Evolutionary conservation across 2,888 invertebrate genomes (phyloP).

Genomic region (Leucozona laternaria): DNA sequence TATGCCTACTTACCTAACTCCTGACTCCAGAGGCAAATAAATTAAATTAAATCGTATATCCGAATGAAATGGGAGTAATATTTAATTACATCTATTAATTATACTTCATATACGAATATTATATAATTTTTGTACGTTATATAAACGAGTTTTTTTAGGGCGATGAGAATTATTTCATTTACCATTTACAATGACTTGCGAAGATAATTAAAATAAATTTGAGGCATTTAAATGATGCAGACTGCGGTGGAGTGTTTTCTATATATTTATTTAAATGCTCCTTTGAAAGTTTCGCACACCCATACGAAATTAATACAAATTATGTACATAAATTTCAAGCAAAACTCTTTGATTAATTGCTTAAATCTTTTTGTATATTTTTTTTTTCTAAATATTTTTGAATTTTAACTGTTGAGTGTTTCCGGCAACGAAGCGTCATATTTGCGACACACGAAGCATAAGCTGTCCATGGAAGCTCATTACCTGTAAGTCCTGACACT

Average conservation of each 20-base stretch:
- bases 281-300: background rate
- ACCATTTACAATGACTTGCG: background rate
- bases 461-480: too few relatives aligned
- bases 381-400: too few relatives aligned
- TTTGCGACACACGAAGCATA: too few relatives aligned
- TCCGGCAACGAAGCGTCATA: too few relatives aligned
- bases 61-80: background rate
- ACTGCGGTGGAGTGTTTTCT: background rate
- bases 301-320: too few relatives aligned
- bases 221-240: background rate
- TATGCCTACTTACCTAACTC: background rate
- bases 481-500: too few relatives aligned
- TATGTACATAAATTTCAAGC: too few relatives aligned
- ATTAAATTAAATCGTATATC: background rate
- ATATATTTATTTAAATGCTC: too few relatives aligned
- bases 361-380: too few relatives aligned
- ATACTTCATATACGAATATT: background rate
- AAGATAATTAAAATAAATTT: background rate
- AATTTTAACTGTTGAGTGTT: too few relatives aligned
- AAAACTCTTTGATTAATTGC: too few relatives aligned
- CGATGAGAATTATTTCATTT: background rate
- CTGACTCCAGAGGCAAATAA: background rate
- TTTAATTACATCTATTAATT: background rate
- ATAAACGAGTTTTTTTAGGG: background rate
- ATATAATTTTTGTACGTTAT: background rate